Evolutionary conservation across 64 coral and sea anemone genomes (phyloP).

Genomic region (Anthopleura sola): DNA sequence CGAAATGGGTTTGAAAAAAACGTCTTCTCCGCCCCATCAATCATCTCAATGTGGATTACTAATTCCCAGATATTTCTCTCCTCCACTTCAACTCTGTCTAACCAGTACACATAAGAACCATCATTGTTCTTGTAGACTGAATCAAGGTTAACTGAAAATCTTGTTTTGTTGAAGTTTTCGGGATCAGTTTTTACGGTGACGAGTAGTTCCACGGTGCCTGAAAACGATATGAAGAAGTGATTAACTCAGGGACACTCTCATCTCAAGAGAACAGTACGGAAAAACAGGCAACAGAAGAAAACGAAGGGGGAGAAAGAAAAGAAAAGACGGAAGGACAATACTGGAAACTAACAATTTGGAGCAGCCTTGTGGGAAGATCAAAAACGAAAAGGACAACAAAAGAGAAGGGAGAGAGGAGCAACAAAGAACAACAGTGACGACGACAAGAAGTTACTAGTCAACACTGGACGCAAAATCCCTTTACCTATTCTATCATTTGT

Average conservation of each 20-base stretch:
- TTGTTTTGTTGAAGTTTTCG: not conserved
- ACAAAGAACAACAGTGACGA: too few species aligned
- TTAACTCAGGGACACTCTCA: too few species aligned
- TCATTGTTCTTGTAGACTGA: slow-evolving; percentile 72
- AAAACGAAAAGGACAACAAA: not conserved
- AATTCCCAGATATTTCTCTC: slow-evolving; percentile 70
- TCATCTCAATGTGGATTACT: slow-evolving; percentile 44
- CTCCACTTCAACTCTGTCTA: slow-evolving; percentile 73
- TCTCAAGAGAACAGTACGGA: too few species aligned
- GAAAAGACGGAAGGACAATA: not conserved
- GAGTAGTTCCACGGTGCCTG: slow-evolving; percentile 56
- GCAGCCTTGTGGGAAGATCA: not conserved
- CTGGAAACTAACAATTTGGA: too few species aligned
- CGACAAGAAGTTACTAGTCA: too few species aligned
- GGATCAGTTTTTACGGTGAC: slow-evolving; percentile 32
- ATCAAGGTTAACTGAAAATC: slow-evolving; percentile 71
- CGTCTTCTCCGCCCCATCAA: slow-evolving; percentile 18
- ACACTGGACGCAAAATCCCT: not conserved
- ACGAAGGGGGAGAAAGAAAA: not conserved
- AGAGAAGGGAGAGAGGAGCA: too few species aligned
- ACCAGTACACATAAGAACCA: slow-evolving; percentile 53
- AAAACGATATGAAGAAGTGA: not conserved
- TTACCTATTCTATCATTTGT: slow-evolving; percentile 46
- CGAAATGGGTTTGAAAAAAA: slow-evolving; percentile 68
- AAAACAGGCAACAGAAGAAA: not conserved